Base-by-base conservation (phyloP, 2,797 vertebrate genomes). In the Numenius phaeopus region DNA sequence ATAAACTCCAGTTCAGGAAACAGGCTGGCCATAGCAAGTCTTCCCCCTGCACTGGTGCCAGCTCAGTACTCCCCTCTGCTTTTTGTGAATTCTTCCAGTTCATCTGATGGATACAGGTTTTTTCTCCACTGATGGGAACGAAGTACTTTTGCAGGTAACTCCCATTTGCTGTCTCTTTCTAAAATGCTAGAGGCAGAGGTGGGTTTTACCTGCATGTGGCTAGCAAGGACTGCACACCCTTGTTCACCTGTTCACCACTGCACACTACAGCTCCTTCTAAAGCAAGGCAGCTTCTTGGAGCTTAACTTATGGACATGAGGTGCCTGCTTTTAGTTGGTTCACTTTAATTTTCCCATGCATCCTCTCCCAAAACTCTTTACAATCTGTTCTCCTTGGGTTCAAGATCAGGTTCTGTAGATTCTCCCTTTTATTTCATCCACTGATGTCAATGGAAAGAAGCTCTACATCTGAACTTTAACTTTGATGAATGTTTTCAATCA, bases 111-210 rank as follows among this genome's bases (percentile, higher is more conserved):
- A 23, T 37, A 40, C n/a, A 23, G 26, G 19, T 39, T 81, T 19
- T 79, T 83, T 72, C 20, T 67, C 44, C 77, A 20, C 29, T 58
- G 23, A 11, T 65, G 57, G 58, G 27, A 79, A 59, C 11, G 37
- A 78, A 40, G 8, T 66, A 29, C 29, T 62, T 55, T 55, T 34
- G 3, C 12, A 79, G 32, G 20, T 52, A 46, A 19, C 16, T 69
- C 70, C 30, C 3, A 0, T 20, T 57, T 0, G 0, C 59, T 85
- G 32, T 22, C 8, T 70, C 29, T 62, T 46, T 84, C 17, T 71
- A 10, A 58, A 84, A 62, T 42, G 49, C 16, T 44, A 2, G 24
- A 87, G 64, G 23, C 37, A 62, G 34, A 52, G 9, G 7, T 70
- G n/a, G 22, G 22, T 40, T 82, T 64, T 46, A 11, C 21, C 24